phyloP scores from a whole-genome alignment of 37 sponge, comb jelly and placozoan species.

The Chondrilla cf. caribensis region DNA sequence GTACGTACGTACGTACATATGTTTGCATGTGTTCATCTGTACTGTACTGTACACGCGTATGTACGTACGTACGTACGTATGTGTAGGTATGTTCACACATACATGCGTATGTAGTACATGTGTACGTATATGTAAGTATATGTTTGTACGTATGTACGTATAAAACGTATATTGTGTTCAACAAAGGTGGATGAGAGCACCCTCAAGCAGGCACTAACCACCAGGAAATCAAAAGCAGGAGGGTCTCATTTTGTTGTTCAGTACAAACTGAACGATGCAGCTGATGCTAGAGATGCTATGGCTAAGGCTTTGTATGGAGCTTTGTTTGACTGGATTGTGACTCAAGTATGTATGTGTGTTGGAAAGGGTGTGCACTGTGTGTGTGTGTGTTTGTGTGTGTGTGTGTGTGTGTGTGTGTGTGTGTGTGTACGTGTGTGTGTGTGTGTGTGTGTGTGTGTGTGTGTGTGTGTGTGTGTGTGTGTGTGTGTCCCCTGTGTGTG shows the following conservation, averaged over 20 bases:
- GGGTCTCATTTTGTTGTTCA: slow-evolving; percentile 63
- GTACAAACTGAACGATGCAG: slow-evolving; percentile 72
- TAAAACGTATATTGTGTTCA: neutral
- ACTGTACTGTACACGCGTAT: no score
- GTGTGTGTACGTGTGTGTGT: slow-evolving; percentile 30
- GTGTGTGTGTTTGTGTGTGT: slow-evolving; percentile 23
- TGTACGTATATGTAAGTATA: neutral
- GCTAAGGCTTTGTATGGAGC: slow-evolving; percentile 96
- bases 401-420: slow-evolving; percentile 28
- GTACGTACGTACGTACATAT: no score
- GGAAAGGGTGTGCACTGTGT: slow-evolving; percentile 1
- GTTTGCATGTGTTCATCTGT: no score
- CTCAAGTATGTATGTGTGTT: slow-evolving; percentile 41
- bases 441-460: slow-evolving; percentile 3
- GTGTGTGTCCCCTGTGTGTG: neutral
- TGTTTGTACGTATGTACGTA: neutral
- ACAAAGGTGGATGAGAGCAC: slow-evolving; percentile 44
- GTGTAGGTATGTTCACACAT: no score
- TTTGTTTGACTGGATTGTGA: slow-evolving; percentile 95
- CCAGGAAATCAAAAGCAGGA: slow-evolving; percentile 62
- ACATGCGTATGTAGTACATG: no score
- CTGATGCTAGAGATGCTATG: slow-evolving; percentile 80
- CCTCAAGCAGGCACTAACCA: slow-evolving; percentile 55
- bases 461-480: neutral
- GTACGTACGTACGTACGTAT: no score